These are phyloP conservation scores for Ostrea edulis DNA, from an alignment of 1,140 invertebrate genomes.

Conservation along the genomic window DNA sequence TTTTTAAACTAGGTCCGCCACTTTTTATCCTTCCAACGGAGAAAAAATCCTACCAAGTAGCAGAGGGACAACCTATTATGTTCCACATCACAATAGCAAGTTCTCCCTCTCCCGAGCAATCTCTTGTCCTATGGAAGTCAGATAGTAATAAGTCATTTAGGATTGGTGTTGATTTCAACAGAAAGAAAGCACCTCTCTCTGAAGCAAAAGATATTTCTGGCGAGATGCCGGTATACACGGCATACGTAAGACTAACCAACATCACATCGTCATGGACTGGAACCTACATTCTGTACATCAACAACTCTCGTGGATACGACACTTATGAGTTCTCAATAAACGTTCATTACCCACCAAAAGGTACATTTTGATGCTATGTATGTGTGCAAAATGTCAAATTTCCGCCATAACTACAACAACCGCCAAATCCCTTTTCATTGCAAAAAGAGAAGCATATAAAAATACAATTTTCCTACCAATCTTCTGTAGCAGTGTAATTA, in stretches of 20 bases:
- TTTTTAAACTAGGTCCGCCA: background rate
- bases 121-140: background rate
- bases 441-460: background rate
- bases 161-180: background rate
- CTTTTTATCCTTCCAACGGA: background rate
- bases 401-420: background rate
- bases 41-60: background rate
- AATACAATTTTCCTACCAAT: background rate
- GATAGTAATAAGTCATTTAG: background rate
- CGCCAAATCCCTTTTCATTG: too few species aligned
- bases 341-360: background rate
- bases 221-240: background rate
- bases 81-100: background rate
- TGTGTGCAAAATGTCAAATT: background rate
- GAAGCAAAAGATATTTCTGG: background rate
- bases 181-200: background rate
- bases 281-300: background rate
- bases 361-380: background rate
- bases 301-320: background rate
- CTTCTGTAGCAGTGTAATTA: background rate
- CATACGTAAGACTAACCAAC: background rate
- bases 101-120: background rate
- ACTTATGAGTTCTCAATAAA: background rate
- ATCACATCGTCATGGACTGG: background rate
- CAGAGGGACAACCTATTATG: background rate